A percentile compares a stretch with the other conserved stretches of the same genome.
Evolutionary conservation across 92 coral and sea anemone species (phyloP).

Genomic region (Anthopleura xanthogrammica): DNA sequence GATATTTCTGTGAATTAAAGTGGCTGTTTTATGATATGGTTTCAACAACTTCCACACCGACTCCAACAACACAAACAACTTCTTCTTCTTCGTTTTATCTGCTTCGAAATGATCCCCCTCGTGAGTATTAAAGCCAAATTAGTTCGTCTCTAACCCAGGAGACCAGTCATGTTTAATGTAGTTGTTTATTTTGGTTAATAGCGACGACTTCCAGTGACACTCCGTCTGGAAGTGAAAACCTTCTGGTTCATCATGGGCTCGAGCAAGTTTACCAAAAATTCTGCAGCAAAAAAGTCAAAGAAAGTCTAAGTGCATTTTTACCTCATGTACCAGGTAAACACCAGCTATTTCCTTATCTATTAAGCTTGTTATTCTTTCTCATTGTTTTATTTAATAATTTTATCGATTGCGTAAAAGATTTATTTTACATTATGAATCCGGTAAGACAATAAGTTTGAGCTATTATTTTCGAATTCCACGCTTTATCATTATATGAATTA

Average conservation of each 20-base stretch:
- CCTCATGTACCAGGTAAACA: conserved; percentile 91
- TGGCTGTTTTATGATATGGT: conserved; percentile 57
- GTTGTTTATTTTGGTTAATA: conserved; percentile 21
- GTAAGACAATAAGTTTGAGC: neutral
- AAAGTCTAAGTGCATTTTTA: conserved; percentile 89
- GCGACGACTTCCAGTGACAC: conserved; percentile 63
- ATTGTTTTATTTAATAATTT: neutral
- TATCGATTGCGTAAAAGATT: neutral
- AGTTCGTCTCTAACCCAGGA: neutral
- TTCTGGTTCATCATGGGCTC: conserved; percentile 85
- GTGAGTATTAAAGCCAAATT: conserved; percentile 24
- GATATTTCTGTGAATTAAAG: conserved; percentile 14
- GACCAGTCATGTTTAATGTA: neutral
- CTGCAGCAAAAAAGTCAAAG: conserved; percentile 92
- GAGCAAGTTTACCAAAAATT: conserved; percentile 93
- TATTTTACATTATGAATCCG: neutral
- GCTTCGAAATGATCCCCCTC: conserved; percentile 69
- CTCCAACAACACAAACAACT: conserved; percentile 58
- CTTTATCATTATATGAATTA: neutral
- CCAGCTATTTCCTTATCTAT: neutral
- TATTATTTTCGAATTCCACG: no score
- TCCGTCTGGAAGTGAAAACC: conserved; percentile 68
- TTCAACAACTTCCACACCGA: conserved; percentile 85
- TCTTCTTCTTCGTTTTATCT: conserved; percentile 79
- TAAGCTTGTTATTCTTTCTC: neutral